These are phyloP conservation scores for Drosophila emarginata DNA, from an alignment of 2,888 invertebrate species.

Conservation along the genomic window DNA sequence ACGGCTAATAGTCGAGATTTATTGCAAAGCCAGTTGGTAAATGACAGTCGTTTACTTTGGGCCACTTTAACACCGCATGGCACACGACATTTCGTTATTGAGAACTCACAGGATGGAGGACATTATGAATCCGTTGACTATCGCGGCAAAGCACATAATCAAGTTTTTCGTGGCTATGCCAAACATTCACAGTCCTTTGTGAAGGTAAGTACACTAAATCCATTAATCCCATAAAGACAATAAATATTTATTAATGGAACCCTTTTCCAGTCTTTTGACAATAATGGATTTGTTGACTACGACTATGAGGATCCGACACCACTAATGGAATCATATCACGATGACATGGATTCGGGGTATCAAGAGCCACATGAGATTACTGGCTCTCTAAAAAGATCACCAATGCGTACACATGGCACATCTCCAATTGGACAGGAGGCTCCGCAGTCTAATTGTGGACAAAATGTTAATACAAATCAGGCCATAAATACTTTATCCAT, in stretches of 20 bases:
- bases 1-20: conserved; percentile 83
- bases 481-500: conserved; percentile 82
- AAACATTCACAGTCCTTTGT: conserved; percentile 78
- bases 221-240: not conserved
- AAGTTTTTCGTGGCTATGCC: conserved; percentile 76
- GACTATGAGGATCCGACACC: conserved; percentile 92
- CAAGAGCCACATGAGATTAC: conserved; percentile 83
- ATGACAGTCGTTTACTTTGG: conserved; percentile 90
- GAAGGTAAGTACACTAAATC: conserved; percentile 66
- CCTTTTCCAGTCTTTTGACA: conserved; percentile 85
- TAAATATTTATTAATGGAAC: too few relatives aligned
- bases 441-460: conserved; percentile 32
- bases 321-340: conserved; percentile 88
- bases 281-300: conserved; percentile 90
- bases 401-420: conserved; percentile 87
- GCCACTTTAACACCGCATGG: conserved; percentile 92
- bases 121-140: conserved; percentile 89
- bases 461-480: conserved; percentile 50
- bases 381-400: conserved; percentile 79
- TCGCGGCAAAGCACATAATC: conserved; percentile 76
- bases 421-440: conserved; percentile 88
- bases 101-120: conserved; percentile 85
- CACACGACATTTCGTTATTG: conserved; percentile 88
- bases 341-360: conserved; percentile 84
- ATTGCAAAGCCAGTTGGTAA: conserved; percentile 83